Evolutionary conservation across 2,888 invertebrate genomes (phyloP), one percentile per base, ranked within the genome.

Genomic region (Pandemis heparana): DNA sequence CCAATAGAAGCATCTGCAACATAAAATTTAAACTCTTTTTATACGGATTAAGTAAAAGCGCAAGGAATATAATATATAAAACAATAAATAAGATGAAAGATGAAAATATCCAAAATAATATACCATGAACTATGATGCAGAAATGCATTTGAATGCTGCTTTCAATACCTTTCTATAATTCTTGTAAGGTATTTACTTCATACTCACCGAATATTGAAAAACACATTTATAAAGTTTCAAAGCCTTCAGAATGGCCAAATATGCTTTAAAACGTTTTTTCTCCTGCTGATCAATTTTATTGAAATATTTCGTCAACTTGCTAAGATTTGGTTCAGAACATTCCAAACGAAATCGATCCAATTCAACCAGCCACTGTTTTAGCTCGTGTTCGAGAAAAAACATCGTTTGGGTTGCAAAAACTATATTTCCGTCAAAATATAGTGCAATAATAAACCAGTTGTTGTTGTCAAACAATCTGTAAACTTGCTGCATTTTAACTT

Each of bases 371-470:
- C 48, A n/a, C n/a, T 14, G 12, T 48, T 14, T n/a, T n/a, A 48
- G 5, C n/a, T 48, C 56, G 7, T 38, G 12, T 14, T 10, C 46
- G 9, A 65, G 23, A 60, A 71, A 59, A 16, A 39, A 48, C 1
- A 71, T 59, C 1, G 65, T 14, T 65, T n/a, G 43, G 0, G 32
- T 4, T 5, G 38, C 46, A 5, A 59, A 48, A 18, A 71, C 10
- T 12, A 65, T 71, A 39, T 71, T 71, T 6, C 32, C 56, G 32
- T 71, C 67, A 8, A 59, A 67, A 43, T 67, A 67, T 12, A 46
- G 14, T 5, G 18, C 10, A 1, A 23, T 32, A 62, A 10, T n/a
- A 46, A 60, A 7, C 43, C 62, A 70, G 18, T 43, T 63, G 14
- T 43, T 12, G 10, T 63, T 32, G 8, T 23, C 7, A 7, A 64